phyloP scores from a whole-genome alignment of 2,888 invertebrate genomes.

The Sepiola atlantica region DNA sequence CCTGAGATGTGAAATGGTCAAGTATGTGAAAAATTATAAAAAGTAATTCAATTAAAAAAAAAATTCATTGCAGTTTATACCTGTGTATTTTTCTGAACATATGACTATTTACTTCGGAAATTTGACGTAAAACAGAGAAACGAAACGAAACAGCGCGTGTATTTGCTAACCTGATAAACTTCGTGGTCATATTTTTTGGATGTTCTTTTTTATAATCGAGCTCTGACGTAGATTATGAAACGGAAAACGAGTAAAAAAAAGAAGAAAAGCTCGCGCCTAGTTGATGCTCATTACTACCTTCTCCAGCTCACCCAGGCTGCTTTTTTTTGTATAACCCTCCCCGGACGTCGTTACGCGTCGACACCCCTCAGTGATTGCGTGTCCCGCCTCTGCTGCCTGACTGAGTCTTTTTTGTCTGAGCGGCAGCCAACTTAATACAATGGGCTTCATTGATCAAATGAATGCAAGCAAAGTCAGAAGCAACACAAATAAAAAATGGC shows the following conservation, averaged over 20 bases:
- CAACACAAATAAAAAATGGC: neutral
- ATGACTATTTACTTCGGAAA: no score
- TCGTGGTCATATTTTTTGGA: no score
- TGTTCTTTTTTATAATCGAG: no score
- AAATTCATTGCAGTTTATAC: no score
- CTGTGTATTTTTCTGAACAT: no score
- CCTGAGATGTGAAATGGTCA: no score
- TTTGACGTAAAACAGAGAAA: no score
- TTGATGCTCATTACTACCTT: neutral
- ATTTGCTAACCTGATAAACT: no score
- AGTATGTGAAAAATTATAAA: no score
- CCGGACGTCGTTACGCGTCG: neutral
- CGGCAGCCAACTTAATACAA: neutral
- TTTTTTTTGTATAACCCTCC: neutral
- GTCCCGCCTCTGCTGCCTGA: conserved; percentile 18
- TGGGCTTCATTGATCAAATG: conserved; percentile 1
- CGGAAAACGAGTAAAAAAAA: neutral
- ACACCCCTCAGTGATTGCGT: conserved; percentile 3
- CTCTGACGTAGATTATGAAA: neutral
- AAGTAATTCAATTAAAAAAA: no score
- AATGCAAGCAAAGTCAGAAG: neutral
- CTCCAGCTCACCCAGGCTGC: neutral
- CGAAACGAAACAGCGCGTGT: no score
- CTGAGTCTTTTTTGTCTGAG: conserved; percentile 9
- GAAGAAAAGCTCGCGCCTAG: neutral